Evolutionary conservation across 2,797 vertebrate species (phyloP), one percentile per base, ranked within the genome.

Genomic region (Anomalospiza imberbis): DNA sequence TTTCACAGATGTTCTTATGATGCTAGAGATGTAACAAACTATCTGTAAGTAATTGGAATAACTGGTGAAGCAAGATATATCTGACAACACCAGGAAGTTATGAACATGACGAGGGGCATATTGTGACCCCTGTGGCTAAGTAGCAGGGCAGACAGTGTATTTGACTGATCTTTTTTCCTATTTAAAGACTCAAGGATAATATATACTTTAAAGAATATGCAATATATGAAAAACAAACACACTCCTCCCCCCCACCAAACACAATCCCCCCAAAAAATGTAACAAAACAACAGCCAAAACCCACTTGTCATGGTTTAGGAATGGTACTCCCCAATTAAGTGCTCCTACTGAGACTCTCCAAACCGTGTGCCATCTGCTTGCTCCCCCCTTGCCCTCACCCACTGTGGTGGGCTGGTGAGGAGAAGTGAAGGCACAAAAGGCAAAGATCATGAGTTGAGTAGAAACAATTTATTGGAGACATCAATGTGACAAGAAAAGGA

Each of bases 1-100:
- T 65, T 72, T 89, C 85, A 88, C 95, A 97, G 94, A 94, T 96
- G 92, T 94, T 96, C 66, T 81, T 80, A 79, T 81, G 80, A 96
- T 95, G 70, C 70, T 86, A 82, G 58, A 86, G 82, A 85, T 73
- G 76, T 67, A 92, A 80, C 74, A 95, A 96, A 73, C 68, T 95
- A 53, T 94, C 92, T 93, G 88, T 83, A 80, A 96, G 36, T 94
- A 94, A 97, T 95, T 54, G 94, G 66, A 91, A 91, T 94, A 93
- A 94, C 93, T 95, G 91, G 89, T 96, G 89, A 96, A 96, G 85
- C 91, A 95, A 74, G 91, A 89, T 92, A 12, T 80, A 87, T 86
- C 90, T 95, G 81, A 93, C 89, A 96, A 88, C 57, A 93, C 72
- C 9, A 18, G 55, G 48, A 94, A 92, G 63, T 65, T 55, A 57